These are phyloP conservation scores for Oscheius sp. DNA, from an alignment of 1,140 invertebrate species.

Conservation along the genomic window DNA sequence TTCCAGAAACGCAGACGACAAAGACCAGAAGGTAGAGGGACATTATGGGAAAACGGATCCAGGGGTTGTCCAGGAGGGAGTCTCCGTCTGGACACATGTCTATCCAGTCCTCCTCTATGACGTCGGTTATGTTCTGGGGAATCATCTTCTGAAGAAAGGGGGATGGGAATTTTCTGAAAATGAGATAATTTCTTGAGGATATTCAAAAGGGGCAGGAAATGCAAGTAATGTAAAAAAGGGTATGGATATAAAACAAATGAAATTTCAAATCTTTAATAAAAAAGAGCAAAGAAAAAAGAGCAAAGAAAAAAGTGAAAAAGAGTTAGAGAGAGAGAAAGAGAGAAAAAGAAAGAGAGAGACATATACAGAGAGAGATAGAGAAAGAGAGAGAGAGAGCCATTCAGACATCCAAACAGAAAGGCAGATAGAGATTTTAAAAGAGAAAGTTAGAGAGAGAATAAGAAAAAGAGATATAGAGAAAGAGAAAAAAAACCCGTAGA, in stretches of 20 bases:
- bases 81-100: slow-evolving; percentile 11
- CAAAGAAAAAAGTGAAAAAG: background rate
- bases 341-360: background rate
- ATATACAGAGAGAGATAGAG: background rate
- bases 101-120: background rate
- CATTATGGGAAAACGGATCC: slow-evolving; percentile 35
- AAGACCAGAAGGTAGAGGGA: slow-evolving; percentile 43
- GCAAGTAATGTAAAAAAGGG: too few species aligned
- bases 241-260: too few species aligned
- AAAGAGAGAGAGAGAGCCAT: background rate
- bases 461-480: background rate
- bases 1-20: slow-evolving; percentile 36
- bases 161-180: too few species aligned
- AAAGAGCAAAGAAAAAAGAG: too few species aligned
- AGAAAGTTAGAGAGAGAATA: too few species aligned
- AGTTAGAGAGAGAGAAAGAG: background rate
- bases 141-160: too few species aligned
- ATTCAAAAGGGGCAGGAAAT: background rate
- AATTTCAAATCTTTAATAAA: too few species aligned
- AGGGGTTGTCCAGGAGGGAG: slow-evolving; percentile 38
- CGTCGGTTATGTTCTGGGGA: background rate
- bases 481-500: background rate
- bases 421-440: too few species aligned
- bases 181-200: background rate
- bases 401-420: background rate